Evolutionary conservation across 2,797 vertebrate genomes (phyloP).

Genomic region (Falco columbarius): DNA sequence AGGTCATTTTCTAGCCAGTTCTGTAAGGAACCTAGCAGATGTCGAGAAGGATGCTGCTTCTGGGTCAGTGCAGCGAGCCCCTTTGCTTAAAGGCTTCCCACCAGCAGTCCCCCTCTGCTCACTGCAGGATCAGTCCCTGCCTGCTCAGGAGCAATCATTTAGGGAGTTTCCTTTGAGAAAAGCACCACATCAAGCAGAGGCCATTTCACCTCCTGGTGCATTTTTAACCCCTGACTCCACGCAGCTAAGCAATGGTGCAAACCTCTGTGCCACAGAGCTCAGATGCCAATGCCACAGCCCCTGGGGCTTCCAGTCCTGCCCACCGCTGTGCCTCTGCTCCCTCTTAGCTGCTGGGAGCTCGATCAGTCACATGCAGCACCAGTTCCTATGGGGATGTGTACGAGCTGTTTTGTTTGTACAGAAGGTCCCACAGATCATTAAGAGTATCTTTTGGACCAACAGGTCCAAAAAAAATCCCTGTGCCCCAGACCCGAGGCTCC

Average conservation of each 20-base stretch:
- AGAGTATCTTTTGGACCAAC: neutral
- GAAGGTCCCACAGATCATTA: neutral
- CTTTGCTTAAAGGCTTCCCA: neutral
- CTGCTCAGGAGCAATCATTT: neutral
- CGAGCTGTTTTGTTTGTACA: neutral
- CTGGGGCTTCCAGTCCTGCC: neutral
- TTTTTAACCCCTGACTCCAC: neutral
- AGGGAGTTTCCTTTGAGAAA: neutral
- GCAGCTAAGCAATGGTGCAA: neutral
- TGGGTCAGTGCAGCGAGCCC: neutral
- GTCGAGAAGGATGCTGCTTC: neutral
- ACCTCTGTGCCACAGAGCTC: neutral
- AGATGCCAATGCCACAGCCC: neutral
- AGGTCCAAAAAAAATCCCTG: neutral
- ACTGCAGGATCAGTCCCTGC: neutral
- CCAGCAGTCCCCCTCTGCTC: neutral
- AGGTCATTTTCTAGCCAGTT: neutral
- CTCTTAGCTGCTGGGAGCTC: neutral
- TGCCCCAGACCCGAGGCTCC: neutral
- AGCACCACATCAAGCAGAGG: neutral
- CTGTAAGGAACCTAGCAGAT: neutral
- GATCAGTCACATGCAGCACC: accelerated
- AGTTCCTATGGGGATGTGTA: neutral
- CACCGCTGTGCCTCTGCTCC: neutral
- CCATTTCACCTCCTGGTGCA: neutral